phyloP scores from a whole-genome alignment of 2,888 invertebrate species.

The Bombyx huttoni region DNA sequence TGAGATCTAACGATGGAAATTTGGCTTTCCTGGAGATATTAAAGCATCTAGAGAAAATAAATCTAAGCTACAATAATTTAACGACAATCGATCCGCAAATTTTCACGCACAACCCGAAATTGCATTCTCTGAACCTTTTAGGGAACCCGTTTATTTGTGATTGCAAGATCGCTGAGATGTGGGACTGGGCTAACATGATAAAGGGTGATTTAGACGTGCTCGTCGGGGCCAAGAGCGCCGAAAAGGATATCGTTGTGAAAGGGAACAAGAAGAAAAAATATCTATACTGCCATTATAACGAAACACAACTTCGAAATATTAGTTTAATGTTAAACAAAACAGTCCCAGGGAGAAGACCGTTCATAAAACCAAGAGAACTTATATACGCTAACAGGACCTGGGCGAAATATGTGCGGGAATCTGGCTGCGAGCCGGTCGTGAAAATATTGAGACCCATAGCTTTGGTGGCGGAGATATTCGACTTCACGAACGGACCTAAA shows the following conservation, averaged over 20 bases:
- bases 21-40: constrained; percentile 71
- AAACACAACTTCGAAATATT: constrained; percentile 64
- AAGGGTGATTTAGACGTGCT: constrained; percentile 76
- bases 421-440: constrained; percentile 72
- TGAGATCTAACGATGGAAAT: too few relatives aligned
- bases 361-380: constrained; percentile 71
- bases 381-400: constrained; percentile 76
- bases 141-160: constrained; percentile 80
- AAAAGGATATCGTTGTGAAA: constrained; percentile 75
- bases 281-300: constrained; percentile 76
- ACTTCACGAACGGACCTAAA: constrained; percentile 15
- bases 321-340: constrained; percentile 60
- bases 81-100: constrained; percentile 71
- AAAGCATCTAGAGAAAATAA: constrained; percentile 71
- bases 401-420: constrained; percentile 80
- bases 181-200: constrained; percentile 80
- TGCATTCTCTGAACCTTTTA: constrained; percentile 75
- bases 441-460: constrained; percentile 60
- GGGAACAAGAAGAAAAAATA: constrained; percentile 77
- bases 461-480: constrained; percentile 30
- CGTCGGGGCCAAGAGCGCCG: constrained; percentile 76
- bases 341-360: constrained; percentile 68
- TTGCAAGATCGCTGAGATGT: constrained; percentile 78
- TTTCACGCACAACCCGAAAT: constrained; percentile 68
- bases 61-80: constrained; percentile 76